Percentiles rank a stretch among this genome's conserved stretches.
Evolutionary conservation across 2,888 invertebrate genomes (phyloP).

Genomic region (Drosophila mettleri): DNA sequence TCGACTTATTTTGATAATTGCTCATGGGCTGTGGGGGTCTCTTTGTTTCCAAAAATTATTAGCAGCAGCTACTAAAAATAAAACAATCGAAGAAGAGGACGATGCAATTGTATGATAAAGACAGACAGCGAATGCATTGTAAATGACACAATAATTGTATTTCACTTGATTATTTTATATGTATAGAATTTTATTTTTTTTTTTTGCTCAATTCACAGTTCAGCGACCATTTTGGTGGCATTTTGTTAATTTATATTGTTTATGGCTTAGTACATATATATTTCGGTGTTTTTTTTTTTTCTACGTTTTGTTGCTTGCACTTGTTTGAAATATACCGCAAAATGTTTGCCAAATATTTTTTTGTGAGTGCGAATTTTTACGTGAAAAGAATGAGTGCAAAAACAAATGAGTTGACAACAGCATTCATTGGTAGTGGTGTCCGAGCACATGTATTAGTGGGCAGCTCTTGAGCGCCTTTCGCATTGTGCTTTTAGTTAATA

Average conservation of each 20-base stretch:
- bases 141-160: slow-evolving; percentile 24
- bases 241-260: slow-evolving; percentile 26
- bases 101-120: slow-evolving; percentile 5
- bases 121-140: slow-evolving; percentile 35
- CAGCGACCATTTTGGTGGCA: slow-evolving; percentile 34
- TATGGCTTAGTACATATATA: neutral
- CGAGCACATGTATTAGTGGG: slow-evolving; percentile 6
- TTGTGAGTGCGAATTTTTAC: neutral
- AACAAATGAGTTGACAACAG: slow-evolving; percentile 10
- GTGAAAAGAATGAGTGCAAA: slow-evolving; percentile 10
- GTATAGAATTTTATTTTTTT: too few species aligned
- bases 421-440: slow-evolving; percentile 8
- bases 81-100: slow-evolving; percentile 21
- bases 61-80: slow-evolving; percentile 50
- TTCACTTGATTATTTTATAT: slow-evolving; percentile 21
- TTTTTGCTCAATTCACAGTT: slow-evolving; percentile 18
- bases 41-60: slow-evolving; percentile 54
- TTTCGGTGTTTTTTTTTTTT: neutral
- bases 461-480: slow-evolving; percentile 9
- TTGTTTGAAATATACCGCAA: slow-evolving; percentile 23
- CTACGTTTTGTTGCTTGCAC: slow-evolving; percentile 19
- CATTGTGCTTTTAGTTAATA: slow-evolving; percentile 3
- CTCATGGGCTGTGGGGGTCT: slow-evolving; percentile 26
- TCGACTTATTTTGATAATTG: slow-evolving; percentile 53
- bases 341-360: slow-evolving; percentile 69